Evolutionary conservation across 2,797 vertebrate genomes (phyloP), one percentile per base, ranked within the genome.

Genomic region (Lindbergichthys nudifrons): DNA sequence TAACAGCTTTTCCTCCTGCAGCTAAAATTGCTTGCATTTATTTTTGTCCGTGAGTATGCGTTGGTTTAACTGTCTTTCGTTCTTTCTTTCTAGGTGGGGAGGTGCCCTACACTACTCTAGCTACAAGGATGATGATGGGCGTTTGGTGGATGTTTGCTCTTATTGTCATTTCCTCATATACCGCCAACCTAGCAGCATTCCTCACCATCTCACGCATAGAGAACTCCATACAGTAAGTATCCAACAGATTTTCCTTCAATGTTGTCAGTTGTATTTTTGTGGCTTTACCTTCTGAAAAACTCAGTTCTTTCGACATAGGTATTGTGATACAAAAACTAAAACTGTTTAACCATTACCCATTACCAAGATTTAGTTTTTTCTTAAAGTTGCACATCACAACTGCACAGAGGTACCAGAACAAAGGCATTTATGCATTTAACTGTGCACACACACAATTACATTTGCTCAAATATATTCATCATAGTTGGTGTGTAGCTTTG

Each of bases 71-170:
- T 51, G 36, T 67, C 8, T 62, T 54, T 59, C 18, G 26, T 26
- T 62, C 23, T 64, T 23, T 36, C 56, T 19, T 70, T 36, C 11
- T 21, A 99, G 98, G 98, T 81, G 97, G 98, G 77, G 98, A 99
- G 83, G 97, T 99, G 13, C 97, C 98, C 0, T 99, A 99, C 73
- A 98, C 97, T 65, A 98, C 98, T n/a, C 89, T 99, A 84, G 98
- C 98, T 70, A 98, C 97, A 0, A 94, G 98, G 81, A 98, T 99
- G 97, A 98, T 99, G 97, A 99, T 99, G 97, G 98, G 98, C 0
- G 94, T 98, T 50, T 99, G 98, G 98, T 99, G 98, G 98, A 96
- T 99, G 70, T 99, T 99, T 85, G 98, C 98, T 70, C 93, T 99
- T 75, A 99, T 99, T 59, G 98, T 99, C 88, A 98, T 99, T 91